Evolutionary conservation across 2,113 vertebrate species (phyloP).

Genomic region (Tupaia tana): DNA sequence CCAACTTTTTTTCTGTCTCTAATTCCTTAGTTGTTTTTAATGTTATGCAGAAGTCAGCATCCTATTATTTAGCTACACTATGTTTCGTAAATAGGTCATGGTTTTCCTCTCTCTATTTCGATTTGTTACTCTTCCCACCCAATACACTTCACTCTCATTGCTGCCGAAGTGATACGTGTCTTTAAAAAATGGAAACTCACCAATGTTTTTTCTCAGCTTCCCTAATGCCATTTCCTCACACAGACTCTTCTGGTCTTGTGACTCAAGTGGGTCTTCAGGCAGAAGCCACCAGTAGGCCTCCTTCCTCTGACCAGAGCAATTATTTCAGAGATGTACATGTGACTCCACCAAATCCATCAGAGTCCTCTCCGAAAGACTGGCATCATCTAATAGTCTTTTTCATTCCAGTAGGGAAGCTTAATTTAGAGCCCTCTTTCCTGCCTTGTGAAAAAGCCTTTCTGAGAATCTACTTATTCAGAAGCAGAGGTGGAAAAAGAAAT

Average conservation of each 20-base stretch:
- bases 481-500: background rate
- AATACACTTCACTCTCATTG: background rate
- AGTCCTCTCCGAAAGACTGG: background rate
- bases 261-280: background rate
- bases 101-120: background rate
- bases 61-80: background rate
- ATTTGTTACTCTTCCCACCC: background rate
- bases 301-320: too few species aligned
- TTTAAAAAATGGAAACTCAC: background rate
- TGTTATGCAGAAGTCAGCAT: background rate
- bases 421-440: background rate
- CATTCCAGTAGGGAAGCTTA: background rate
- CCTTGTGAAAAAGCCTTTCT: background rate
- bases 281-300: background rate
- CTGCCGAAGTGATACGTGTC: rapidly evolving
- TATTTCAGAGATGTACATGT: background rate
- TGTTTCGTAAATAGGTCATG: background rate
- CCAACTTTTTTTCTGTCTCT: background rate
- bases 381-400: background rate
- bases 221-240: background rate
- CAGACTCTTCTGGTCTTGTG: background rate
- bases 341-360: background rate
- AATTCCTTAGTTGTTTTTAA: background rate
- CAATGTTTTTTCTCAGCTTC: background rate
- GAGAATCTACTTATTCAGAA: background rate